These are phyloP conservation scores for Brachyistius frenatus DNA, from an alignment of 2,113 vertebrate genomes.

Conservation along the genomic window DNA sequence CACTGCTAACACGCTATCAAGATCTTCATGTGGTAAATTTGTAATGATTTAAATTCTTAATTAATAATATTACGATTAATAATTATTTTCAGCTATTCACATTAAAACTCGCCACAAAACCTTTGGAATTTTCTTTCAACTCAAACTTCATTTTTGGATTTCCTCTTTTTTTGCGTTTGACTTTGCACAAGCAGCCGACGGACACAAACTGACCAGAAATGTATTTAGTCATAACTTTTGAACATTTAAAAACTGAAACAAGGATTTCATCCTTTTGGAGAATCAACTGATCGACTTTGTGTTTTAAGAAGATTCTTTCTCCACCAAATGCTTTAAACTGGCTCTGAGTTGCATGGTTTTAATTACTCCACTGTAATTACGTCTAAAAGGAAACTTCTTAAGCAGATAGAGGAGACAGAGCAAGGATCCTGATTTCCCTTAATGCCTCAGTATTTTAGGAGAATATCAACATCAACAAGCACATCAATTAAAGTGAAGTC, in stretches of 20 bases:
- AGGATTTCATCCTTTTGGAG: neutral
- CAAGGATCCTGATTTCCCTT: too few relatives aligned
- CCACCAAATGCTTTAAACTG: too few relatives aligned
- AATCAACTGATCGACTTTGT: neutral
- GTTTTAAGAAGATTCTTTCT: too few relatives aligned
- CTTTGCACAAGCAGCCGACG: neutral
- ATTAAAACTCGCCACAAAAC: too few relatives aligned
- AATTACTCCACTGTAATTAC: neutral
- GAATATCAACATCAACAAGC: neutral
- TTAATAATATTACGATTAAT: too few relatives aligned
- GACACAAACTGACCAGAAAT: constrained; percentile 1
- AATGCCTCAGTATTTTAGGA: neutral
- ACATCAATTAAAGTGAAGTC: neutral
- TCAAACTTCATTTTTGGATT: constrained; percentile 32
- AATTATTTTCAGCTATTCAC: neutral
- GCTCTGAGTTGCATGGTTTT: neutral
- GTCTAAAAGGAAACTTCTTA: constrained; percentile 2
- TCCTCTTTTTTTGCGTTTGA: constrained; percentile 33
- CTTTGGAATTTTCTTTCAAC: neutral
- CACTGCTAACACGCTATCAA: too few relatives aligned
- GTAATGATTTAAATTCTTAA: too few relatives aligned
- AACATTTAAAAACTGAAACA: neutral
- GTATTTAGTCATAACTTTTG: neutral
- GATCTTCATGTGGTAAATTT: too few relatives aligned
- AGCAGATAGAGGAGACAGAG: neutral